Conservation (phyloP, 2,113 vertebrate genomes). For the Corapipo altera region DNA sequence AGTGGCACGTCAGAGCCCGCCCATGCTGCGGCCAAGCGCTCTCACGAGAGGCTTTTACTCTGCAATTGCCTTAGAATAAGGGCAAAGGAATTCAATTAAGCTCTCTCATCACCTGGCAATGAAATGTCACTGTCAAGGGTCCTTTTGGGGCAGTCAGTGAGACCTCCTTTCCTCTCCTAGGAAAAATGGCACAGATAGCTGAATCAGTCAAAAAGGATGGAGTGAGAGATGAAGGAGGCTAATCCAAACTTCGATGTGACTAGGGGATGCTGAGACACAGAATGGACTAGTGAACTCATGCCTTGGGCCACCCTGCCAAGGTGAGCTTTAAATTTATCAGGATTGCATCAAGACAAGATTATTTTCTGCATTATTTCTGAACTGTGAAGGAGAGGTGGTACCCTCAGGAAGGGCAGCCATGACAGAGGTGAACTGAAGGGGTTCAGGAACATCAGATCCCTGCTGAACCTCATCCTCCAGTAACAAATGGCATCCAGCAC, state of each 20-base stretch:
- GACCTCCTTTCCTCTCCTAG: background rate
- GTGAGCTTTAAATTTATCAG: background rate
- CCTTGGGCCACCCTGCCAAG: background rate
- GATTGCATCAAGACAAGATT: background rate
- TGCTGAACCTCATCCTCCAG: background rate
- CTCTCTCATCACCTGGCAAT: background rate
- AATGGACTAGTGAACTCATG: accelerated
- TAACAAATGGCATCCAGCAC: accelerated
- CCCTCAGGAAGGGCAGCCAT: background rate
- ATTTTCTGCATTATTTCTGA: background rate
- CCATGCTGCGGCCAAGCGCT: accelerated
- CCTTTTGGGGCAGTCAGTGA: background rate
- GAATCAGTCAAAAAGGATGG: background rate
- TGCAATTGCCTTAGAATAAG: background rate
- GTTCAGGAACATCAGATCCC: background rate
- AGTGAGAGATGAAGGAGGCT: background rate
- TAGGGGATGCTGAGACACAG: background rate
- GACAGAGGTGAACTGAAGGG: background rate
- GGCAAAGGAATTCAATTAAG: background rate
- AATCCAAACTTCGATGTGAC: background rate
- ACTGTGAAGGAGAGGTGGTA: accelerated
- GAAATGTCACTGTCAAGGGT: background rate
- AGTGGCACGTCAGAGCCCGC: background rate
- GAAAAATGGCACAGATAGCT: background rate
- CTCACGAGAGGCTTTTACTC: background rate